Evolutionary conservation across 2,113 vertebrate genomes (phyloP), one percentile per base, ranked within the genome.

Genomic region (Jaculus jaculus): DNA sequence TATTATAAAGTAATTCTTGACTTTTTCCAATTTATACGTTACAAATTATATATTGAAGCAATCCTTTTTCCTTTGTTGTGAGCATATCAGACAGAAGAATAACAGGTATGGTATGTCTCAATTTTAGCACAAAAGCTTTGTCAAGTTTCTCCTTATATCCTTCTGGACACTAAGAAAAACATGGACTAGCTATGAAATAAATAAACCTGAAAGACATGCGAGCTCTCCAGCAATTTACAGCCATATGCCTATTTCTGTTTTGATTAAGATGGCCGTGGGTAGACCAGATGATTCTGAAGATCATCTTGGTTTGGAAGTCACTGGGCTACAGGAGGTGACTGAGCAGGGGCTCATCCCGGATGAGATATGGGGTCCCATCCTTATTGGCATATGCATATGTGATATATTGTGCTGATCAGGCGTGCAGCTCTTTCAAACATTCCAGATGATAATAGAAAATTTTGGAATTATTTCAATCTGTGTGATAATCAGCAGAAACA

Each of bases 1-100:
- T 30, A 7, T 84, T 90, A 87, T 7, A 84, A 89, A 94, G 24
- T 20, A 86, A 91, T 86, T 75, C 30, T 92, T 42, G 87, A 18
- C 60, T 87, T 30, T 89, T 84, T 17, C 17, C 26, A 80, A 61
- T 65, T 72, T 85, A 42, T 42, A 7, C 32, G 42, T 11, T 51
- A 30, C 75, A 90, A 88, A 20, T 86, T 74, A 63, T 13, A 30
- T 65, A 73, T 90, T 65, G 72, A 89, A 74, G 28, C 39, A 82
- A 69, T 18, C 26, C 82, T 30, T 84, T 60, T 84, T 90, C 7
- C 68, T 12, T 77, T 86, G 60, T 47, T 84, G 58, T 84, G 10
- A 26, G 6, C 32, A 18, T 74, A 58, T 89, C 81, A 80, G 26
- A 79, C 60, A 89, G 47, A 37, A 91, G 68, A 80, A 73, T 58